Evolutionary conservation across 2,113 vertebrate genomes (phyloP).

Genomic region (Lucifuga dentata): DNA sequence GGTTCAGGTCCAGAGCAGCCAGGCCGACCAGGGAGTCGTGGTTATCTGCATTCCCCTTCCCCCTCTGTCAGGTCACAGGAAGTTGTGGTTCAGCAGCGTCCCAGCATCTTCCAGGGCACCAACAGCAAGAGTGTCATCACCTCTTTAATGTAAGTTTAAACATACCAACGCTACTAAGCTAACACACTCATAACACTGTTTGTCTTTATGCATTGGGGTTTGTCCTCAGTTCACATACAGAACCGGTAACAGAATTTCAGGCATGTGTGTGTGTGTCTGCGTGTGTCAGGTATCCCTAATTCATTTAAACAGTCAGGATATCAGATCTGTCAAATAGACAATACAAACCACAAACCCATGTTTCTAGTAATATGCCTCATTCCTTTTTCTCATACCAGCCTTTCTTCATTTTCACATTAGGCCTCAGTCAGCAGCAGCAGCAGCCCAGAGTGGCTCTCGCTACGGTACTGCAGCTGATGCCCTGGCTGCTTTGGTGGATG

Average conservation of each 20-base stretch:
- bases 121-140: conserved; percentile 96
- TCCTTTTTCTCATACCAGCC: background rate
- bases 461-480: conserved; percentile 96
- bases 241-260: too few species aligned
- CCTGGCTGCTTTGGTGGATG: conserved; percentile 94
- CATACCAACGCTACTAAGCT: background rate
- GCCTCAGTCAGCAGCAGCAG: conserved; percentile 75
- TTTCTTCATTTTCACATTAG: conserved; percentile 59
- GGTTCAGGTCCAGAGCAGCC: conserved; percentile 86
- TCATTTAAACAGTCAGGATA: background rate
- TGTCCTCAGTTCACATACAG: too few species aligned
- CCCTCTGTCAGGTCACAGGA: conserved; percentile 93
- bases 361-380: background rate
- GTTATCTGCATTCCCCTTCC: conserved; percentile 92
- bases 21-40: conserved; percentile 89
- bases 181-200: too few species aligned
- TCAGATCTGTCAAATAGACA: background rate
- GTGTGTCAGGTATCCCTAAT: too few species aligned
- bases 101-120: conserved; percentile 96
- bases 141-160: conserved; percentile 88
- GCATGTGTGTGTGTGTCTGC: background rate
- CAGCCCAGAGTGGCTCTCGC: conserved; percentile 87
- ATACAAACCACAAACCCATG: background rate
- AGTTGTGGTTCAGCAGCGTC: conserved; percentile 91
- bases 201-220: too few species aligned